These are phyloP conservation scores for Pollenia angustigena DNA, from an alignment of 2,888 invertebrate species.

Conservation along the genomic window DNA sequence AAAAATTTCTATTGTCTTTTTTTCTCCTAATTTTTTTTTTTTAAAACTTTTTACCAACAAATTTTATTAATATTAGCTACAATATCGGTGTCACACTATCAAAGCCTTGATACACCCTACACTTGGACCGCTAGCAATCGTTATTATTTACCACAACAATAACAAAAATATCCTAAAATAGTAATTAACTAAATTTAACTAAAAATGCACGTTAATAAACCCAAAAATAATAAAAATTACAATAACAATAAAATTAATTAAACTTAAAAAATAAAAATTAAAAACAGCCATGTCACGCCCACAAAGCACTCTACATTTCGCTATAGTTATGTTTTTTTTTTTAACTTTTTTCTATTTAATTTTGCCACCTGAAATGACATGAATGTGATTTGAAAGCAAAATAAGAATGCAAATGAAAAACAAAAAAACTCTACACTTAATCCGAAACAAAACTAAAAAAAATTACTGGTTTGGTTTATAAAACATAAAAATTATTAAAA, in stretches of 20 bases:
- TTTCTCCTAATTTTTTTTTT: conserved; percentile 68
- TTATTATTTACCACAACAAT: conserved; percentile 77
- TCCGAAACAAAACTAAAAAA: neutral
- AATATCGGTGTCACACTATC: conserved; percentile 84
- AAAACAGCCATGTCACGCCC: neutral
- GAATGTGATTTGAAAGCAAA: conserved; percentile 18
- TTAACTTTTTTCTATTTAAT: neutral
- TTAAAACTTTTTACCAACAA: conserved; percentile 18
- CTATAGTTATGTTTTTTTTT: neutral
- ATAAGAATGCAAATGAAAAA: conserved; percentile 4
- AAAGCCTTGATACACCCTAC: conserved; percentile 84
- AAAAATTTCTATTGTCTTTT: conserved; percentile 57
- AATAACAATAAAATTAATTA: neutral
- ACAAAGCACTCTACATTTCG: conserved; percentile 35
- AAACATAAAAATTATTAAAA: neutral
- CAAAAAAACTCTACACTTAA: conserved; percentile 4
- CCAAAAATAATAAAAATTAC: neutral
- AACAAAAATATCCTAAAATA: conserved; percentile 71
- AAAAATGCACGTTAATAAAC: conserved; percentile 65
- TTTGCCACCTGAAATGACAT: conserved; percentile 27
- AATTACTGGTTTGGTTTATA: conserved; percentile 34
- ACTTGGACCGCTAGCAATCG: conserved; percentile 82
- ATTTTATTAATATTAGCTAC: conserved; percentile 79
- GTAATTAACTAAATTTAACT: conserved; percentile 49
- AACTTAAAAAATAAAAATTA: conserved; percentile 16